Evolutionary conservation across 2,797 vertebrate species (phyloP), one percentile per base, ranked within the genome.

Genomic region (Adrianichthys oophorus): DNA sequence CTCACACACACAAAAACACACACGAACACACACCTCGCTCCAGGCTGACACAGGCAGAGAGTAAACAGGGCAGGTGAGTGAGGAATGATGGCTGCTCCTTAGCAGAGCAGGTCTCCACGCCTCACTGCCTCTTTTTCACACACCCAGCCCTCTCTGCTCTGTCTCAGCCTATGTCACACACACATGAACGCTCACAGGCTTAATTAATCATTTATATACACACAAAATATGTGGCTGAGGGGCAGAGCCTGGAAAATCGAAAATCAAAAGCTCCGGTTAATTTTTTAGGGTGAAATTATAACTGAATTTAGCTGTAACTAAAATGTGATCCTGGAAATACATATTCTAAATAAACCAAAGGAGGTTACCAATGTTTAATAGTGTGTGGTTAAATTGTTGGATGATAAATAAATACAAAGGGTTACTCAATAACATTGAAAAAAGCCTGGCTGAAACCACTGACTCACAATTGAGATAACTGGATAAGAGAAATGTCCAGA

Each of bases 41-140:
- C 80, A 83, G 77, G 81, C 85, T 91, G 89, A 90, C 87, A 90
- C 77, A 72, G 32, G 32, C 59, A 74, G 85, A 88, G 72, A 70
- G 87, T 92, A 91, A 92, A 91, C 91, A 92, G 83, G 70, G 88
- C 90, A 92, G 91, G 91, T 92, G 91, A 92, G 87, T 89, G 88
- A 88, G 80, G 85, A 91, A 92, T 87, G 85, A 89, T 75, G 86
- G 77, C 77, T 83, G 87, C 69, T 86, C 84, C 86, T 90, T 82
- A 88, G 86, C 72, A 60, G 79, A 89, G 84, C 90, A 88, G 83
- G 85, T 90, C 87, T 88, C 86, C 85, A 86, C 63, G 90, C 85
- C 79, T 87, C 84, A 72, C 83, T 88, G 89, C 85, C 82, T 89
- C 78, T 86, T 86, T 89, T 92, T 91, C 91, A 92, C 91, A 91